Percentiles rank a stretch among this genome's conserved stretches.
Conservation (phyloP, 2,797 vertebrate species). For the Pangasius macronema region DNA sequence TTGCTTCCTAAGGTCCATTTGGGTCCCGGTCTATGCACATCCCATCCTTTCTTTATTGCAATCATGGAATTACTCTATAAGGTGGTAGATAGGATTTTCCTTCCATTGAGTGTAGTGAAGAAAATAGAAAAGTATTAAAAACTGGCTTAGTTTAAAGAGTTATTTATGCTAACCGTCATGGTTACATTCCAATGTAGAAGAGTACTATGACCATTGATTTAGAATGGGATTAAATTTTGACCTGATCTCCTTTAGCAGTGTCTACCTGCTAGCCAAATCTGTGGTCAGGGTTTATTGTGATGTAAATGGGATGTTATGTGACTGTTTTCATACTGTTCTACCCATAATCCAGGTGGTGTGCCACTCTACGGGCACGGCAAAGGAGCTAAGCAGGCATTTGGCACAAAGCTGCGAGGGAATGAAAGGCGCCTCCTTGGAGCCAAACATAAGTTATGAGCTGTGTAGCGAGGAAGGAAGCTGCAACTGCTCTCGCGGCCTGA, state of each 20-base stretch:
- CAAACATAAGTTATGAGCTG: conserved; percentile 79
- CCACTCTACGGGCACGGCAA: conserved; percentile 79
- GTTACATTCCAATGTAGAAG: not conserved
- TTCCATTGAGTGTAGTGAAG: not conserved
- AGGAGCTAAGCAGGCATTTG: conserved; percentile 80
- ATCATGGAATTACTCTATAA: not conserved
- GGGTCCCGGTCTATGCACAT: not conserved
- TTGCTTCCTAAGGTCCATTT: not conserved
- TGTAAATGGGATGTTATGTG: not conserved
- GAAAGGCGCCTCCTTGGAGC: conserved; percentile 73
- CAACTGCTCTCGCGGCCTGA: conserved; percentile 85
- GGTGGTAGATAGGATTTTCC: not conserved
- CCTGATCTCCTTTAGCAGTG: not conserved
- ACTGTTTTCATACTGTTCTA: not conserved
- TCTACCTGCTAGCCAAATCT: not conserved
- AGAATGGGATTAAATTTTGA: not conserved
- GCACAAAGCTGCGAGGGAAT: conserved; percentile 78
- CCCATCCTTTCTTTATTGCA: not conserved
- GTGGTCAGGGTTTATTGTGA: not conserved
- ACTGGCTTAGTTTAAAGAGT: not conserved
- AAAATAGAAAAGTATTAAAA: not conserved
- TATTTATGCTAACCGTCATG: not conserved
- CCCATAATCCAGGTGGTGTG: conserved; percentile 77
- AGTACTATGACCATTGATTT: not conserved
- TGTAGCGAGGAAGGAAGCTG: conserved; percentile 85